Evolutionary conservation across 2,888 invertebrate species (phyloP).

Genomic region (Drosophila mimetica): DNA sequence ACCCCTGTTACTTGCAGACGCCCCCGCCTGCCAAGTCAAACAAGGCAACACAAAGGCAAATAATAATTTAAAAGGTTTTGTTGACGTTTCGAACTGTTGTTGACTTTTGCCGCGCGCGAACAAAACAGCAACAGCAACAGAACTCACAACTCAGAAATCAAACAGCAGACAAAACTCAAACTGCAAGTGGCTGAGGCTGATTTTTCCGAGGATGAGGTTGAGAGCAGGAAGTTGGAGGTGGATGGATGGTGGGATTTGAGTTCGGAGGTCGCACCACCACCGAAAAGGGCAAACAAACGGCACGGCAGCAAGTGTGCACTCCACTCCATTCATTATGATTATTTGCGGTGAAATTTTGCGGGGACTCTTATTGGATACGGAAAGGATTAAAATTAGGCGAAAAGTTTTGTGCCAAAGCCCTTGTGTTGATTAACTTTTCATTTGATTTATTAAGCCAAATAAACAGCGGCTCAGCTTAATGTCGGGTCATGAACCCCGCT

Average conservation of each 20-base stretch:
- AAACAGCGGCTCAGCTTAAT: slow-evolving; percentile 42
- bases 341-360: slow-evolving; percentile 81
- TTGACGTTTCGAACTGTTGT: slow-evolving; percentile 81
- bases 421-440: slow-evolving; percentile 80
- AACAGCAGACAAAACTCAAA: slow-evolving; percentile 52
- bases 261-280: slow-evolving; percentile 42
- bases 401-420: slow-evolving; percentile 63
- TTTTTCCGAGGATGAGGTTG: slow-evolving; percentile 14
- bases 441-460: slow-evolving; percentile 75
- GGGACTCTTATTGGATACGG: slow-evolving; percentile 83
- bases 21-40: slow-evolving; percentile 67
- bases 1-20: slow-evolving; percentile 30
- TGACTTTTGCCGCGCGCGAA: slow-evolving; percentile 81
- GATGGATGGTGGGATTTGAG: neutral
- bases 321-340: slow-evolving; percentile 76
- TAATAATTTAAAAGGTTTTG: slow-evolving; percentile 80
- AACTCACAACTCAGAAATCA: slow-evolving; percentile 50
- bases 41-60: slow-evolving; percentile 76
- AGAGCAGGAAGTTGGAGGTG: slow-evolving; percentile 27
- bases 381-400: slow-evolving; percentile 84
- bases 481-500: slow-evolving; percentile 71
- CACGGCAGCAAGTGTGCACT: slow-evolving; percentile 9
- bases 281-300: slow-evolving; percentile 51
- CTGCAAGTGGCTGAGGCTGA: slow-evolving; percentile 65
- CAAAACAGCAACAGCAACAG: slow-evolving; percentile 76